Evolutionary conservation across 2,888 invertebrate genomes (phyloP), one percentile per base, ranked within the genome.

Genomic region (Eilema sororculum): DNA sequence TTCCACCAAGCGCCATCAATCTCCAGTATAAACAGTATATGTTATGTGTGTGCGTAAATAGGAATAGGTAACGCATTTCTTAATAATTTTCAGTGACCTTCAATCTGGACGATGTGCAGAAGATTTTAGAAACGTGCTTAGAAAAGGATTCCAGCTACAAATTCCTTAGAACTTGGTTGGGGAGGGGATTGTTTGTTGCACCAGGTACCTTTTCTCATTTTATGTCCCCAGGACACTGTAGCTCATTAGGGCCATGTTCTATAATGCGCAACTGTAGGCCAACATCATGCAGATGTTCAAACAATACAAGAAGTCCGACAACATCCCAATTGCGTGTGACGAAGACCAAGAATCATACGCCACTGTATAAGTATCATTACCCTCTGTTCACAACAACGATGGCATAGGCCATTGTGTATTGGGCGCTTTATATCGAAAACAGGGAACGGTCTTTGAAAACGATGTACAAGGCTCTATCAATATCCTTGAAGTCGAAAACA

Each of bases 181-280:
- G 94, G 58, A 90, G 93, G 69, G 94, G 94, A 46, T 86, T 94
- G 0, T 93, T 93, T 74, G 90, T 92, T 6, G 92, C 93, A 28
- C 91, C 92, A 84, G 90, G 93, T 93, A 70, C 63, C 0, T 63
- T 10, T 41, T 16, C 13, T 8, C 20, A 13, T 58, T 16, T 58
- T 25, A 20, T 58, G 16, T 57, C 24, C 22, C 12, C 3, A 24
- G 24, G 12, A 57, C 57, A 57, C 24, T 13, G 57, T 12, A 24
- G 13, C 13, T 12, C 12, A n/a, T 10, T 10, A 12, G 24, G 24
- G 57, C 24, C 4, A 24, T 24, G 57, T 6, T 10, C 24, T 24
- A 12, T 4, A 13, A 13, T 24, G 3, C 57, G 13, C 13, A 16
- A 60, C 30, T 60, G 25, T 63, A 16, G 8, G 13, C 24, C 24